Base-by-base conservation (phyloP, 2,888 invertebrate species). In the Drosophila infuscata region DNA sequence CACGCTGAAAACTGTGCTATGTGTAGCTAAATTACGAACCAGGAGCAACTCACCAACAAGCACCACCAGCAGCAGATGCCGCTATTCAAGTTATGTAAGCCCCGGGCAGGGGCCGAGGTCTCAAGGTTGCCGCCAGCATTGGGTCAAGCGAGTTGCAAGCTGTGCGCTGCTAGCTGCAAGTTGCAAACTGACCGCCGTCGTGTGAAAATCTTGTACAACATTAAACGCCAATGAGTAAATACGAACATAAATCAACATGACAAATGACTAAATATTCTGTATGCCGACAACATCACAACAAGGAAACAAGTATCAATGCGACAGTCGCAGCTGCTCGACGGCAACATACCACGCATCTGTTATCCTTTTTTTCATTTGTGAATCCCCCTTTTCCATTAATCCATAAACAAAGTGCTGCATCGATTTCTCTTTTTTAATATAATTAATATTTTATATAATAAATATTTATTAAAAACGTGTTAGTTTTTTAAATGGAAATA, bases 161-260 rank as follows among this genome's bases (percentile, higher is more conserved):
- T 43, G 43, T 11, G 12, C 15, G 30, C 4, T 15, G 38, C 29
- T n/a, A 17, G 17, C 33, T 32, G 32, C 33, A 33, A 33, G 33
- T 33, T 56, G 59, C 56, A 57, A 38, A 33, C n/a, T 65, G 67
- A 53, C 53, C 62, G 63, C 63, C 61, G 69, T 36, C 82, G 90
- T 90, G 91, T 87, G 88, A 90, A 89, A 90, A 81, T 81, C 74
- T 82, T 88, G 85, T 91, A 63, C 70, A 71, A 79, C 91, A 84
- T 84, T 89, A 75, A 91, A 84, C 82, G 91, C 88, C 88, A 89
- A 77, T 85, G 74, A 84, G 83, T 70, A 84, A 79, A 88, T 88
- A 86, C 74, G 74, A 52, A 64, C 78, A 79, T 86, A 91, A 86
- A 91, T 86, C 91, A 86, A 76, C 91, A 75, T 84, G 86, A 86